Base-by-base conservation (phyloP, 2,113 vertebrate genomes). In the Lepus timidus region DNA sequence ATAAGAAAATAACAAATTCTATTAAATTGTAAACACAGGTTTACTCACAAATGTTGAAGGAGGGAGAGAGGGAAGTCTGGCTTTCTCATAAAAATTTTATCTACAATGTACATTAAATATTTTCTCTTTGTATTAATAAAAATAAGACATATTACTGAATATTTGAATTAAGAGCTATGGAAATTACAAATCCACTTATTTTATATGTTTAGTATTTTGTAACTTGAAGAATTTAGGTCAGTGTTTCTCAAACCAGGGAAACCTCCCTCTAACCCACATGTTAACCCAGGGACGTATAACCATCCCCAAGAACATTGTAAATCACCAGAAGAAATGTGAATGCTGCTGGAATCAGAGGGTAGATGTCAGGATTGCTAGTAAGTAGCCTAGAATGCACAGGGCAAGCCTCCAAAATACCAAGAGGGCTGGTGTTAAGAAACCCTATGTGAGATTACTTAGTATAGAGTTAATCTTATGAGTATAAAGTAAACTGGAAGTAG, bases 321-420 rank as follows among this genome's bases (percentile, higher is more conserved):
- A 75, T 73, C 22, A 2, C 16, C 4, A 25, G 1, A 4, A 36
- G 9, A 12, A 23, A 6, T 11, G 6, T 36, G 6, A 1, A 0
- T 82, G 33, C 29, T 39, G 4, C n/a, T 22, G 14, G n/a, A n/a
- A 61, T 36, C 51, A 58, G 6, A 5, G n/a, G 31, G 16, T 55
- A 29, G 12, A 88, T 44, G 4, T 9, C 33, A 88, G 23, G 1
- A 5, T 25, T n/a, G 17, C 0, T 55, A 22, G 3, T 79, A 10
- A n/a, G 3, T 3, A 61, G 29, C 14, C 8, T 58, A 27, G 0
- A 20, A 9, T 65, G 36, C 29, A 33, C 16, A 85, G 22, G 5
- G 14, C 6, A 55, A 4, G 8, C 4, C 4, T 4, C 0, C 25
- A 9, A 49, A 70, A 61, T 1, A 76, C 3, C 17, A 70, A 51